Evolutionary conservation across 2,888 invertebrate species (phyloP).

Genomic region (Heliconius erato): DNA sequence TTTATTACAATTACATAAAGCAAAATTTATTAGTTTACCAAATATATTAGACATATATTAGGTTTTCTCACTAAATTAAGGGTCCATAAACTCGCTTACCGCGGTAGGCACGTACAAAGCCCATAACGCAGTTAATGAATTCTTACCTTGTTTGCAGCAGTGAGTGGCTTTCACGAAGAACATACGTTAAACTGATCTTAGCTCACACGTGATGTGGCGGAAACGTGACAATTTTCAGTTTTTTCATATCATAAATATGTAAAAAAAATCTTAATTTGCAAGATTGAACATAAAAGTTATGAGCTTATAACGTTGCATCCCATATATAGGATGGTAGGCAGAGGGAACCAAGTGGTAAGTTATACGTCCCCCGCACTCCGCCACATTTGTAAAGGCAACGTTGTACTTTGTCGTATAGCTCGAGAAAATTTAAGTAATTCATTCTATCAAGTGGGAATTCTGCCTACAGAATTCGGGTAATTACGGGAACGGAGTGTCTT

Average conservation of each 20-base stretch:
- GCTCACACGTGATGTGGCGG: conserved; percentile 27
- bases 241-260: conserved; percentile 2
- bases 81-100: conserved; percentile 48
- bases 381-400: too few relatives aligned
- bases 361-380: too few relatives aligned
- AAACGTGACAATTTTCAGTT: conserved; percentile 12
- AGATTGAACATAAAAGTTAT: too few relatives aligned
- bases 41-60: conserved; percentile 11
- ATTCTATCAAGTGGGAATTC: too few relatives aligned
- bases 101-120: conserved; percentile 70
- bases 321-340: too few relatives aligned
- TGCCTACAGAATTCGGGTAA: too few relatives aligned
- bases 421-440: too few relatives aligned
- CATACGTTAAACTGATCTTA: conserved; percentile 44
- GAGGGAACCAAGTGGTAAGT: too few relatives aligned
- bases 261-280: not conserved
- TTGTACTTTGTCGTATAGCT: too few relatives aligned
- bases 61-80: conserved; percentile 14
- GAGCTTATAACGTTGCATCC: too few relatives aligned
- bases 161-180: conserved; percentile 74
- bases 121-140: conserved; percentile 70
- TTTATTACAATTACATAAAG: not conserved
- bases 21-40: not conserved
- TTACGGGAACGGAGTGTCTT: too few relatives aligned
- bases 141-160: conserved; percentile 77